A percentile compares a stretch with the other conserved stretches of the same genome.
Evolutionary conservation across 2,113 vertebrate genomes (phyloP).

Genomic region (Merops nubicus): DNA sequence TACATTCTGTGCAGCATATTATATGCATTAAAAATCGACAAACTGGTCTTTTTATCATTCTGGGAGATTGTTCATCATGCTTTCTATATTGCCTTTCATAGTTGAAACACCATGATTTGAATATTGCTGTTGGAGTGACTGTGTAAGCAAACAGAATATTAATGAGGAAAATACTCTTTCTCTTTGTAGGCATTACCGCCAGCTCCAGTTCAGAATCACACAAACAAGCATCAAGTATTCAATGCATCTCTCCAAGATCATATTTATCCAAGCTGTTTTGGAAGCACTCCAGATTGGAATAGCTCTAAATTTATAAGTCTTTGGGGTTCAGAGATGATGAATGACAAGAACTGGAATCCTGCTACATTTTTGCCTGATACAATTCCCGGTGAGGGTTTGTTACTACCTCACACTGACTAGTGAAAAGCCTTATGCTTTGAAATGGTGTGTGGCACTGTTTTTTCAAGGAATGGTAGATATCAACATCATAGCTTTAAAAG

Average conservation of each 20-base stretch:
- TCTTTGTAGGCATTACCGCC: constrained; percentile 86
- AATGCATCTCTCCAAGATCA: constrained; percentile 93
- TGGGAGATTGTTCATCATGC: background rate
- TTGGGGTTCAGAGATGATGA: constrained; percentile 96
- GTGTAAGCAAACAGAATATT: constrained; percentile 52
- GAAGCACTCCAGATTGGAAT: constrained; percentile 90
- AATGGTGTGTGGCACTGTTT: background rate
- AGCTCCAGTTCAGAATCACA: constrained; percentile 88
- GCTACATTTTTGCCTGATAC: constrained; percentile 92
- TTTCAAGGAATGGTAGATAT: background rate
- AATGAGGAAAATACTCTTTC: constrained; percentile 55
- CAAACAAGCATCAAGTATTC: constrained; percentile 92
- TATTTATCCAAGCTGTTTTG: constrained; percentile 94
- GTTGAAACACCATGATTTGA: background rate
- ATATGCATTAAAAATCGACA: background rate
- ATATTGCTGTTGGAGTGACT: constrained; percentile 32
- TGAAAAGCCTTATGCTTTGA: constrained; percentile 23
- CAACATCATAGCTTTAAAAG: background rate
- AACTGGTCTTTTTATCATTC: background rate
- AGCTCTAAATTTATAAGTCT: constrained; percentile 96
- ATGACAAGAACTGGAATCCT: constrained; percentile 92
- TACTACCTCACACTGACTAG: constrained; percentile 37
- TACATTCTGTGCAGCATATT: background rate
- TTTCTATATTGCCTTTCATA: background rate
- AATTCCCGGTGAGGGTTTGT: constrained; percentile 86